Base-by-base conservation (phyloP, 1,140 invertebrate species). In the Psilanteris sp. region DNA sequence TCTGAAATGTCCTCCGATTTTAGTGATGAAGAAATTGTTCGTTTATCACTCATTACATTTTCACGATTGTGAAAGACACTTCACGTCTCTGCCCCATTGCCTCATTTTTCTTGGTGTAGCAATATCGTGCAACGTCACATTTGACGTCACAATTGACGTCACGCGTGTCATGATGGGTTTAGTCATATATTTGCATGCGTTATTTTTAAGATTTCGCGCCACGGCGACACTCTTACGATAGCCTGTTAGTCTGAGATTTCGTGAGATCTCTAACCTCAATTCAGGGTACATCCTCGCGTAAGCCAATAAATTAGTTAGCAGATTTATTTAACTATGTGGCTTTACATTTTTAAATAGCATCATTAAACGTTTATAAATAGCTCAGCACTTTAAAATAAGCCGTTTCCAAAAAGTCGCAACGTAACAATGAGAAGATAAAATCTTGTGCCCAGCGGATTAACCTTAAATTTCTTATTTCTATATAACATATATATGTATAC, bases 271-370 rank as follows among this genome's bases (percentile, higher is more conserved):
- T 43, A 59, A 70, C 66, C 54, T 70, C 43, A 34, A 70, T 70
- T 70, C 29, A 13, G 32, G 14, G 24, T 32, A 34, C 66, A 59
- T 31, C 36, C 66, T 57, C 66, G 34, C 24, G 27, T 52, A 70
- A 59, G 52, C 66, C 44, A 70, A 70, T 70, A 70, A 70, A 59
- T 70, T 70, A 52, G 59, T 52, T 64, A 59, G 66, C 54, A 59
- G 54, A 59, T 70, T 70, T 59, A 70, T 70, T 70, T 59, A 70
- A 59, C 52, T 43, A 59, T 70, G 34, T 22, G 54, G 11, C 43
- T 70, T 59, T 50, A 34, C 43, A 50, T 70, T 59, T 68, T 59
- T 57, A 55, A 50, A 70, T 70, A 59, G 52, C 43, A 70, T 59
- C 34, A 70, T 59, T 70, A 50, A 70, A 54, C 32, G 43, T 43